phyloP scores from a whole-genome alignment of 2,113 vertebrate genomes.

The Apaloderma vittatum region DNA sequence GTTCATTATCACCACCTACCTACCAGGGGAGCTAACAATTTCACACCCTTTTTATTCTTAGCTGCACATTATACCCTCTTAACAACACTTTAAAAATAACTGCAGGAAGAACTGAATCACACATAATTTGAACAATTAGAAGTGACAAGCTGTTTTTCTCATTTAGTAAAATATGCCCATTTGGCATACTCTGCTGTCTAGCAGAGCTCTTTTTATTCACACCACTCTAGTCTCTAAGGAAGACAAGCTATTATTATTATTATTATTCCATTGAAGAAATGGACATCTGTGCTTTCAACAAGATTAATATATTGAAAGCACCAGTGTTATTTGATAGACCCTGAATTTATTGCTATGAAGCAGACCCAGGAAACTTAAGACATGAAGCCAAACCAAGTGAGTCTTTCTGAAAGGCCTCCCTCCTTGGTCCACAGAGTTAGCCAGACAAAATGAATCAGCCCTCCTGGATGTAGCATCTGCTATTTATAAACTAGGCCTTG shows the following conservation, averaged over 20 bases:
- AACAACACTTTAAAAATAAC: conserved; percentile 62
- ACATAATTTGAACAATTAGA: conserved; percentile 57
- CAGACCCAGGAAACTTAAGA: background rate
- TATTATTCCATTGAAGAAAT: conserved; percentile 25
- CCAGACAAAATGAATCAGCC: background rate
- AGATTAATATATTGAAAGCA: conserved; percentile 16
- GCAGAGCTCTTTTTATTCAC: conserved; percentile 50
- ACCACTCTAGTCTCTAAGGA: conserved; percentile 38
- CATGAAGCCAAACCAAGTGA: background rate
- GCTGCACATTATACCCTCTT: conserved; percentile 46
- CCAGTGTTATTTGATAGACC: conserved; percentile 32
- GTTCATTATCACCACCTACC: conserved; percentile 59
- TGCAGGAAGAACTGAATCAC: conserved; percentile 59
- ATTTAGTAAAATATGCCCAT: conserved; percentile 54
- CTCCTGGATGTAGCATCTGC: background rate
- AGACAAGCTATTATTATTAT: conserved; percentile 42
- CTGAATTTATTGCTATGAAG: conserved; percentile 24
- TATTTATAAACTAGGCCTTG: background rate
- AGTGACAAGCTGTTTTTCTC: conserved; percentile 62
- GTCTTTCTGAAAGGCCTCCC: background rate
- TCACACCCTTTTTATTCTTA: conserved; percentile 64
- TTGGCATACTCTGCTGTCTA: conserved; percentile 55
- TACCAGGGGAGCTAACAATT: conserved; percentile 33
- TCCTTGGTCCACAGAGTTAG: background rate
- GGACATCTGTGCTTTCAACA: conserved; percentile 35